Conservation (phyloP, 64 coral and sea anemone species). For the Montipora sp. region DNA sequence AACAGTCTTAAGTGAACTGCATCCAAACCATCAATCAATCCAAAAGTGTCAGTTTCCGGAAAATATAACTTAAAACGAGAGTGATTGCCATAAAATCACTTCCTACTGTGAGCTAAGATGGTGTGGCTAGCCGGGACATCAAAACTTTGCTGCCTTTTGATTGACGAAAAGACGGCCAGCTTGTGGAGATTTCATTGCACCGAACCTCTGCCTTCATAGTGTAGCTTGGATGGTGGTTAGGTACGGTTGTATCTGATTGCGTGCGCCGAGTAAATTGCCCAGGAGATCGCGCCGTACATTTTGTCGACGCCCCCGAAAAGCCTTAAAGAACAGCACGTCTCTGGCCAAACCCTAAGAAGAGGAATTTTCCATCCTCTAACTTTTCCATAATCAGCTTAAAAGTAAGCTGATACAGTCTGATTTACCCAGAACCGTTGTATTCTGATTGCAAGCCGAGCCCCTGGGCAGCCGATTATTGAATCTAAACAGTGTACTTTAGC, state of each 20-base stretch:
- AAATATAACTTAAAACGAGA: not conserved
- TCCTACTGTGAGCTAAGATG: not conserved
- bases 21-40: not conserved
- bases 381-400: conserved; percentile 32
- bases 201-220: not conserved
- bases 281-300: not conserved
- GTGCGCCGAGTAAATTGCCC: not conserved
- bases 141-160: not conserved
- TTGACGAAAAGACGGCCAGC: not conserved
- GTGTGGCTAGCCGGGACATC: too few species aligned
- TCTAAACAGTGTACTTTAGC: not conserved
- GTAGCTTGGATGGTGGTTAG: not conserved
- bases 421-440: not conserved
- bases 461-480: not conserved
- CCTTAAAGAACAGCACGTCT: not conserved
- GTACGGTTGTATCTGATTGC: not conserved
- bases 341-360: not conserved
- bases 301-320: not conserved
- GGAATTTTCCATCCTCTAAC: not conserved
- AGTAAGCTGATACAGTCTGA: conserved; percentile 25
- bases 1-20: not conserved
- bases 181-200: not conserved
- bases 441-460: not conserved
- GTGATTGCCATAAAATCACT: not conserved
- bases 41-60: not conserved